Evolutionary conservation across 2,797 vertebrate species (phyloP).

Genomic region (Betta splendens): DNA sequence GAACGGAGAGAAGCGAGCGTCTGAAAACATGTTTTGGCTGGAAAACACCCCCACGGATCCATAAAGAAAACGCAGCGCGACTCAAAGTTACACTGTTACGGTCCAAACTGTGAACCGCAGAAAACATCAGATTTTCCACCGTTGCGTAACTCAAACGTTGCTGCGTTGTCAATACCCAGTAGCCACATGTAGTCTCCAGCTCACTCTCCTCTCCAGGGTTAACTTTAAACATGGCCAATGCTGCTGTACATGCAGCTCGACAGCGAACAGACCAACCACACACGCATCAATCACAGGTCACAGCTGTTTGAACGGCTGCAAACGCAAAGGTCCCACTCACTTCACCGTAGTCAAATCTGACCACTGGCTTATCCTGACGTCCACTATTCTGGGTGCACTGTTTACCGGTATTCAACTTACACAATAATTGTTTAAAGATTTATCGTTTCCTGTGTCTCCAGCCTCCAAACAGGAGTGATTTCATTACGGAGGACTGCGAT

Average conservation of each 20-base stretch:
- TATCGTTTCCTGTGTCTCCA: too few species aligned
- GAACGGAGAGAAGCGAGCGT: background rate
- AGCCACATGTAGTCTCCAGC: background rate
- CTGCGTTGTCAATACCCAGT: background rate
- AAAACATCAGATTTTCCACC: background rate
- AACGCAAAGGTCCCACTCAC: too few species aligned
- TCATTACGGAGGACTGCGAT: background rate
- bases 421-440: background rate
- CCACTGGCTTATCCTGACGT: background rate
- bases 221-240: background rate
- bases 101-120: background rate
- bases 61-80: background rate
- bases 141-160: background rate
- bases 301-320: background rate
- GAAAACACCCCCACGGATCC: background rate
- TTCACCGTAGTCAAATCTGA: too few species aligned
- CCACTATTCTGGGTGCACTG: background rate
- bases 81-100: background rate
- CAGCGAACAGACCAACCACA: background rate
- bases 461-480: background rate
- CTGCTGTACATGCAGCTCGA: background rate
- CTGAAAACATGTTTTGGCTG: conserved; percentile 2
- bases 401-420: background rate
- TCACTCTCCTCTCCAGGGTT: background rate
- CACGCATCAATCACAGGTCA: background rate